Base-by-base conservation (phyloP, 2,113 vertebrate genomes). In the Dryoscopus gambensis region DNA sequence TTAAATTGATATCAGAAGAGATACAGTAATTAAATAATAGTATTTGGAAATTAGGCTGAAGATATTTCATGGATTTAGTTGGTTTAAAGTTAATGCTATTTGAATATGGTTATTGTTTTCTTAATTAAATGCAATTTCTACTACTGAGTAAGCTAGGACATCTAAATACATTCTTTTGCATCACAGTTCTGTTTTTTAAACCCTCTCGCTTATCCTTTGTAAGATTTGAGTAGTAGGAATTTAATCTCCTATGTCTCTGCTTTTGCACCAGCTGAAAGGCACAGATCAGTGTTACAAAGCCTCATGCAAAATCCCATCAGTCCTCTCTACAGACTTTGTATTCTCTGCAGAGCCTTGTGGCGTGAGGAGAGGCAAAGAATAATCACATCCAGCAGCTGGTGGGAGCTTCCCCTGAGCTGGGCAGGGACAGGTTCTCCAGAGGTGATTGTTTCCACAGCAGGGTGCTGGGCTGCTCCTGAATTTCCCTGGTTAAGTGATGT, bases 51-150 rank as follows among this genome's bases (percentile, higher is more conserved):
- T 88, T 77, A 87, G 70, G 27, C 50, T 71, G n/a, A 85, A 83
- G 78, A 25, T 80, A 30, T 85, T 93, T 75, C 2, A 70, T 70
- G 75, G 78, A 90, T 93, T 87, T 93, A 59, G 57, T 44, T 87
- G 59, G 60, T 90, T 94, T 87, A 83, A 85, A 95, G 46, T 52
- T 83, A 94, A 90, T 90, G 23, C 35, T 83, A 11, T 67, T 94
- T 85, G 22, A 89, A 68, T 73, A 50, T 55, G 7, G 33, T 68
- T 74, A 57, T 57, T 62, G 9, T 85, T 69, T 77, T 70, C 50
- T 73, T 80, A 83, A 88, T 88, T 92, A 86, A 85, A 65, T 70
- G 27, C 57, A 65, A 77, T 63, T 87, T 77, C 59, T 88, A 35
- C 39, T 59, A 5, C 68, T 70, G 50, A 50, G 18, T 50, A 70